Evolutionary conservation across 2,797 vertebrate species (phyloP), one percentile per base, ranked within the genome.

Genomic region (Phyllotis vaccarum): DNA sequence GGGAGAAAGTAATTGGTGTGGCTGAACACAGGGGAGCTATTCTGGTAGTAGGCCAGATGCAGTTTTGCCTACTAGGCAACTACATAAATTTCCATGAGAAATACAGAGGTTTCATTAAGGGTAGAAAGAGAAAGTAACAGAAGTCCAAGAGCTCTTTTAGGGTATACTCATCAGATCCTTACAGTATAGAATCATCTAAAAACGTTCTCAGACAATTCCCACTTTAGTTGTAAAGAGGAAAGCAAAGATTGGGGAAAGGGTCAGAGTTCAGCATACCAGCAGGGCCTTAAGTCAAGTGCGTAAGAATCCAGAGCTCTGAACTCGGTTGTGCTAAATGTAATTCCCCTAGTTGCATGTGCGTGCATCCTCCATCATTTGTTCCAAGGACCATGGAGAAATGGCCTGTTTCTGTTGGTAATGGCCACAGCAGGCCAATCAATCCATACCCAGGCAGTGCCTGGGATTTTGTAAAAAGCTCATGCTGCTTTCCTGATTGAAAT

Each of bases 401-500:
- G 17, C 82, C 8, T 7, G 17, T 40, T 91, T 93, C 91, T 94
- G 79, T 80, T 76, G 89, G 43, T 66, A 90, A 13, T 56, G 90
- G 27, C 81, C 97, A 19, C 66, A 96, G 89, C 58, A 49, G 96
- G 70, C 80, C 74, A 96, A 97, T 97, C 74, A 97, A 89, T 87
- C 95, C 49, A 34, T 94, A 93, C 60, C 2, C 64, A 68, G 89
- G 62, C 76, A 72, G 68, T 14, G 83, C 75, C 78, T 93, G 37
- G 92, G 88, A 95, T 91, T 95, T 79, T 88, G 92, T 79, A 93
- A 97, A 96, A 78, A 92, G 4, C 34, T 96, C 31, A 2, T 49
- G 86, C 8, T 92, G 86, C 52, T 90, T 95, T 94, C 85, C 21
- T 92, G 85, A 95, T 76, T 96, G n/a, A 97, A 98, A 94, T 76